A percentile compares a stretch with the other conserved stretches of the same genome.
phyloP scores from a whole-genome alignment of 2,888 invertebrate species.

The Microctonus hyperodae region DNA sequence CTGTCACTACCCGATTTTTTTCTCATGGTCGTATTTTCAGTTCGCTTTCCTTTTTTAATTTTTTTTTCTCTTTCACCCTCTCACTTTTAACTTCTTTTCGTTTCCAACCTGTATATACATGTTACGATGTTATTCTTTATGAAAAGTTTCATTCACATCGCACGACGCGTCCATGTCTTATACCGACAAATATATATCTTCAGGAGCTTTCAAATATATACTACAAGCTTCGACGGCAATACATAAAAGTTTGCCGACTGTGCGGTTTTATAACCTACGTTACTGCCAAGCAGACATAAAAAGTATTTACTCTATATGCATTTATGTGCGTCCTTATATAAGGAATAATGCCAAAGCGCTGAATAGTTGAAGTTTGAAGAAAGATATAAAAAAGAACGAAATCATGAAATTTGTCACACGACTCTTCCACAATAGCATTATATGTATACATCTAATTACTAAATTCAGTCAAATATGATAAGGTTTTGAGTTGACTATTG shows the following conservation, averaged over 20 bases:
- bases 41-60: neutral
- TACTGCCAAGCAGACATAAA: neutral
- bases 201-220: constrained; percentile 16
- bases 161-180: neutral
- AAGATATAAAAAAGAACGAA: constrained; percentile 6
- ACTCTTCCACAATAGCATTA: neutral
- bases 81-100: neutral
- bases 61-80: neutral
- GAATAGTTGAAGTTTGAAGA: neutral
- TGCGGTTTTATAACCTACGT: neutral
- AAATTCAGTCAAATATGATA: no score
- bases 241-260: constrained; percentile 24
- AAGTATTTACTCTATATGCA: neutral
- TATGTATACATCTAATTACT: neutral
- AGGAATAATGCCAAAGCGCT: neutral
- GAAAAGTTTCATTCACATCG: constrained; percentile 23
- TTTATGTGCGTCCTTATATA: no score
- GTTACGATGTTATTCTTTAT: constrained; percentile 22
- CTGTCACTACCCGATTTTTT: no score
- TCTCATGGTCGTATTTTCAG: constrained; percentile 6
- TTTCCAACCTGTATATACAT: constrained; percentile 1
- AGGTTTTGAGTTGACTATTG: no score
- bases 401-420: neutral
- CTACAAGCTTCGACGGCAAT: constrained; percentile 17
- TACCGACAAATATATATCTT: constrained; percentile 23